Evolutionary conservation across 2,888 invertebrate genomes (phyloP).

Genomic region (Synergus umbraculus): DNA sequence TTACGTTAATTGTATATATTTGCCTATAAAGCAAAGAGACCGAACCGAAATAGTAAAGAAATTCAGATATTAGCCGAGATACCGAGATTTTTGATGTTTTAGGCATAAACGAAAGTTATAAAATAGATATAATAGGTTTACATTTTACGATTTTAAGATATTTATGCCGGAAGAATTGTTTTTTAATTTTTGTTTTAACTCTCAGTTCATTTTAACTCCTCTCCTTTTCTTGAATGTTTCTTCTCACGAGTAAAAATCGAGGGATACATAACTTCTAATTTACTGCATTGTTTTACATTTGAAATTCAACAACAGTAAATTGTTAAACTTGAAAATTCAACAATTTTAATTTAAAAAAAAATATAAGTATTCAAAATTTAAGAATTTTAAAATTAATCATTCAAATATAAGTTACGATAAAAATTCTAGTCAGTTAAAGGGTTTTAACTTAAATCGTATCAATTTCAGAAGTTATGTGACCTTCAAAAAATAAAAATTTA

Average conservation of each 20-base stretch:
- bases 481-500: neutral
- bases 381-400: no score
- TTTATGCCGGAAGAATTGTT: neutral
- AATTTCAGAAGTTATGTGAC: neutral
- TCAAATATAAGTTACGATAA: no score
- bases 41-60: slow-evolving; percentile 35
- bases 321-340: neutral
- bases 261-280: neutral
- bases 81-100: slow-evolving; percentile 14
- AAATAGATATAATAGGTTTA: slow-evolving; percentile 11
- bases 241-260: neutral
- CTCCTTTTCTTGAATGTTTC: neutral
- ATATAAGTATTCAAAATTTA: no score
- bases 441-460: neutral
- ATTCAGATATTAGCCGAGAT: slow-evolving; percentile 4
- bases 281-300: neutral
- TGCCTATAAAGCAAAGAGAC: slow-evolving; percentile 43
- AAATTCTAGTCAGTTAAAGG: neutral
- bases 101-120: neutral
- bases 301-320: neutral
- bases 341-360: neutral
- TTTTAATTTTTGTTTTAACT: neutral
- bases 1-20: slow-evolving; percentile 42
- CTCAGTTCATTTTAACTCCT: neutral
- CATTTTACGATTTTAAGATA: slow-evolving; percentile 15